Evolutionary conservation across 2,797 vertebrate species (phyloP), one percentile per base, ranked within the genome.

Genomic region (Acanthurus lineatus): DNA sequence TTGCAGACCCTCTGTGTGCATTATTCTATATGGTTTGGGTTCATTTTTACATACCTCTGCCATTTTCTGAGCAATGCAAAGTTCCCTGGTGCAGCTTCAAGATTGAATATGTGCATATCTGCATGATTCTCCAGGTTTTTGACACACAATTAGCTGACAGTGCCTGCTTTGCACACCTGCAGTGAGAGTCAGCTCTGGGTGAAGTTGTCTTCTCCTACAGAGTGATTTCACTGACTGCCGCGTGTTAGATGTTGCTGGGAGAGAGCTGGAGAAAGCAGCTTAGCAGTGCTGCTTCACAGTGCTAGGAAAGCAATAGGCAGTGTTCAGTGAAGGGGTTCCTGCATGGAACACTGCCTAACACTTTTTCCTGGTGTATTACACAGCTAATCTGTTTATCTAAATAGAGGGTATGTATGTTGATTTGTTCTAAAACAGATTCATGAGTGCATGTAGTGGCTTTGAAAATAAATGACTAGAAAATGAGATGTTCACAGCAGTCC

Each of bases 91-190:
- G 67, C 60, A 49, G 47, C 75, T 74, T 72, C 45, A 38, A 64
- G 32, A 77, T 9, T 45, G 44, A 62, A 67, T 69, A 61, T 20
- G 58, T 75, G 68, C 61, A 66, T 78, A 12, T 9, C 64, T 73
- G 42, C 7, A 68, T 6, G 25, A 77, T 81, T 72, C 62, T 77
- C 53, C 45, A 65, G 56, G 62, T 75, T 78, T 81, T 77, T 93
- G 86, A 89, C 84, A 85, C 49, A 77, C 74, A 81, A 82, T 92
- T 89, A 89, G 79, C 58, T 86, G 82, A 79, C 80, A 83, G 80
- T 20, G n/a, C 59, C 70, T 78, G 56, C 64, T 84, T 76, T 72
- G 53, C 47, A 67, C 74, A 69, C 76, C 69, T 79, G 52, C 25
- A 69, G 68, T 61, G 76, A 85, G 72, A 83, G 73, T 76, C 64